A percentile compares a stretch with the other conserved stretches of the same genome.
phyloP scores from a whole-genome alignment of 2,113 vertebrate species.

The Lophotis ruficrista region DNA sequence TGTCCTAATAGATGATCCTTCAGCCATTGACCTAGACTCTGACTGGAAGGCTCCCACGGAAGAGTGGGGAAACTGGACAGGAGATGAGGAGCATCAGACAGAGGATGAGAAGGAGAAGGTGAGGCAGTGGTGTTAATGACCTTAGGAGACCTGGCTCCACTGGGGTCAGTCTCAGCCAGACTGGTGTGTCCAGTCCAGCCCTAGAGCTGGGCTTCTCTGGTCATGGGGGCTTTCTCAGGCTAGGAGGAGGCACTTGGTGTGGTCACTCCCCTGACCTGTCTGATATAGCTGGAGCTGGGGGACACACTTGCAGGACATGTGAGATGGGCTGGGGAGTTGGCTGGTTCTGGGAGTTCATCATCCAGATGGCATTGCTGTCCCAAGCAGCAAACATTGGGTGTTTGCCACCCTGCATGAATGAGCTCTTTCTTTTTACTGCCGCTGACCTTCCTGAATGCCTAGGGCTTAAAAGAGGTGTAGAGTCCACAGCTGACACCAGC shows the following conservation, averaged over 20 bases:
- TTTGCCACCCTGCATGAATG: not conserved
- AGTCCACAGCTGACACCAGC: not conserved
- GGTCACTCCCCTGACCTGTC: not conserved
- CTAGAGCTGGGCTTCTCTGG: accelerated
- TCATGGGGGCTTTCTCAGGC: not conserved
- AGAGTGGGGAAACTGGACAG: conserved; percentile 72
- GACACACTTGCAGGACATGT: not conserved
- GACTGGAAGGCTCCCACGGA: conserved; percentile 67
- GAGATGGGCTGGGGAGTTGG: not conserved
- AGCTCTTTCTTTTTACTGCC: not conserved
- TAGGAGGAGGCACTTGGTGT: not conserved
- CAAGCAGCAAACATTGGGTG: not conserved
- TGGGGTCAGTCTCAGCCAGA: not conserved
- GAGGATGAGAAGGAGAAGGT: conserved; percentile 33
- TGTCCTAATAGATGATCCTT: conserved; percentile 46
- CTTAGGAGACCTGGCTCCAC: not conserved
- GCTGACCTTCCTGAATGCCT: not conserved
- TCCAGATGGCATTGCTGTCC: not conserved
- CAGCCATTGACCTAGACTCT: conserved; percentile 41
- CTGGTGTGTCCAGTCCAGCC: not conserved
- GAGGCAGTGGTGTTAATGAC: not conserved
- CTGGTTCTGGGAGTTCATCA: not conserved
- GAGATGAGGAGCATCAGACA: conserved; percentile 15
- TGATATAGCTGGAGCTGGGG: not conserved
- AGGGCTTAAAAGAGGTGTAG: not conserved